Conservation (phyloP, 2,797 vertebrate genomes). For the Chrosomus eos region DNA sequence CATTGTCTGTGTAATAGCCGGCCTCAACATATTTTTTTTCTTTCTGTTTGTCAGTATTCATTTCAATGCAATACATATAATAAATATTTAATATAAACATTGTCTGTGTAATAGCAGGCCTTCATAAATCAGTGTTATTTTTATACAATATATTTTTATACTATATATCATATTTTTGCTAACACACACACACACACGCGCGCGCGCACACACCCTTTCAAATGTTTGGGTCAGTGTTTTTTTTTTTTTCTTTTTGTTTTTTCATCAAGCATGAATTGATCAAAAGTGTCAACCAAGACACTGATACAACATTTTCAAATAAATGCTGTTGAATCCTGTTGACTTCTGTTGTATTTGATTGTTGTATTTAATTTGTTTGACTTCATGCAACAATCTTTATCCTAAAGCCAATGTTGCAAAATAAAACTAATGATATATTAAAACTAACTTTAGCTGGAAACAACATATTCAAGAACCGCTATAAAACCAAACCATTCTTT, state of each 20-base stretch:
- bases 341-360: slow-evolving; percentile 7
- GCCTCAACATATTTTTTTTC: no score
- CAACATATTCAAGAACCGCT: no score
- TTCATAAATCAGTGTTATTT: not conserved
- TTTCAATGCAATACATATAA: not conserved
- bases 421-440: not conserved
- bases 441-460: no score
- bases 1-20: not conserved
- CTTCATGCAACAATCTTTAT: not conserved
- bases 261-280: not conserved
- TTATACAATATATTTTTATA: no score
- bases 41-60: not conserved
- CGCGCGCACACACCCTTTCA: no score
- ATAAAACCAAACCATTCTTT: no score
- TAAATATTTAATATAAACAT: no score
- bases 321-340: not conserved
- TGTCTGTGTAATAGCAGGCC: not conserved
- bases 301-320: not conserved
- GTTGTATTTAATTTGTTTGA: not conserved
- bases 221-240: not conserved
- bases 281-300: not conserved
- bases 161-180: no score
- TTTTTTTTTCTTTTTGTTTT: not conserved
- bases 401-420: not conserved
- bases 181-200: no score